Evolutionary conservation across 2,113 vertebrate species (phyloP), one percentile per base, ranked within the genome.

Genomic region (Odontophorus gujanensis): DNA sequence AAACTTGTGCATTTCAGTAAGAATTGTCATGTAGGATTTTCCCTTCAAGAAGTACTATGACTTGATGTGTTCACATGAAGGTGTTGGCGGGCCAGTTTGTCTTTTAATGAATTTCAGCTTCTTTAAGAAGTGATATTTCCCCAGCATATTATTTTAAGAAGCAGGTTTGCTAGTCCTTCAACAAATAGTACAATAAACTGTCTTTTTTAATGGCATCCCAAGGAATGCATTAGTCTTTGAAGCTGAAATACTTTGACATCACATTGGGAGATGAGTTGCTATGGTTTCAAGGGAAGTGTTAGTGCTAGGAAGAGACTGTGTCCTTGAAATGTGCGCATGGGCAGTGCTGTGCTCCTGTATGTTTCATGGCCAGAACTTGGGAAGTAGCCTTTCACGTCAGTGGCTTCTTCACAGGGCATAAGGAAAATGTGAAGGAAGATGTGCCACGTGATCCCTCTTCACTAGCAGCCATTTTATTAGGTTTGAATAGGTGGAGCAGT

Each of bases 231-330:
- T 91, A 97, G 92, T 94, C 93, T 97, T 97, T 98, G 97, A 98
- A 94, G 96, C 94, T 97, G 95, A 97, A 97, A 80, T 93, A 92
- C 95, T 97, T 97, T 97, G 97, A 97, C 97, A 97, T 97, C 92
- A 40, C 90, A 68, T 76, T 96, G 93, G 95, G 72, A 97, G 95
- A 95, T 85, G 92, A 96, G 96, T 97, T 96, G 69, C 94, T 97
- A 94, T 97, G 96, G 96, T 97, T 98, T 96, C 95, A 97, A 81
- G 96, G 97, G 95, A 95, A 82, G 66, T 85, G 90, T 75, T 80
- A 87, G 81, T 57, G 59, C 92, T 85, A 15, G 92, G 42, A 71
- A 51, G 87, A 77, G 63, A n/a, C 47, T 11, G 6, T 72, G 43
- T 82, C 91, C 89, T 88, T 89, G 89, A 9, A 55, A 53, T 36